These are phyloP conservation scores for Psittacara wagleri DNA, from an alignment of 2,113 vertebrate genomes.

Conservation along the genomic window DNA sequence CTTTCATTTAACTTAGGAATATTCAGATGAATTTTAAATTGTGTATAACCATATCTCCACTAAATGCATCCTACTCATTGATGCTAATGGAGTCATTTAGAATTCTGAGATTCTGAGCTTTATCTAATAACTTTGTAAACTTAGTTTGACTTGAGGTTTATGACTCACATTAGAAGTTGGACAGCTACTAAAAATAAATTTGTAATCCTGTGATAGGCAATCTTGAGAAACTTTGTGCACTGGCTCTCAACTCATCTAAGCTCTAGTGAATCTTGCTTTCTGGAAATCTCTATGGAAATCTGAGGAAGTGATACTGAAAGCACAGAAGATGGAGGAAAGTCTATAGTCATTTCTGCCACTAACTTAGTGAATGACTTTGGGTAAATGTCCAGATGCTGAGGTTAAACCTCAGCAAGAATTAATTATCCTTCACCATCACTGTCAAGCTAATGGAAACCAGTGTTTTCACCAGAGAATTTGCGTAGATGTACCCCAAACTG, in stretches of 20 bases:
- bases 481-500: neutral
- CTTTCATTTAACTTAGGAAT: slow-evolving; percentile 18
- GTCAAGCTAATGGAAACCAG: neutral
- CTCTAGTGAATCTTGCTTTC: neutral
- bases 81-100: slow-evolving; percentile 5
- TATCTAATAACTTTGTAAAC: slow-evolving; percentile 15
- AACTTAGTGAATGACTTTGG: neutral
- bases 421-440: neutral
- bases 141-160: neutral
- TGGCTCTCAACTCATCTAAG: neutral
- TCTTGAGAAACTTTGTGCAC: neutral
- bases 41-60: neutral
- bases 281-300: neutral
- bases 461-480: neutral
- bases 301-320: neutral
- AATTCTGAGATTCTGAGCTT: neutral
- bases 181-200: slow-evolving; percentile 38
- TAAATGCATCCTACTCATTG: slow-evolving; percentile 8
- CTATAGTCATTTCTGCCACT: neutral
- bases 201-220: neutral
- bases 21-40: slow-evolving; percentile 20
- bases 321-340: neutral
- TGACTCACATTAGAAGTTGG: neutral
- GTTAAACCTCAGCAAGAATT: neutral
- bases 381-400: neutral